phyloP scores from a whole-genome alignment of 2,797 vertebrate genomes.

The Sebastes hubbsi region DNA sequence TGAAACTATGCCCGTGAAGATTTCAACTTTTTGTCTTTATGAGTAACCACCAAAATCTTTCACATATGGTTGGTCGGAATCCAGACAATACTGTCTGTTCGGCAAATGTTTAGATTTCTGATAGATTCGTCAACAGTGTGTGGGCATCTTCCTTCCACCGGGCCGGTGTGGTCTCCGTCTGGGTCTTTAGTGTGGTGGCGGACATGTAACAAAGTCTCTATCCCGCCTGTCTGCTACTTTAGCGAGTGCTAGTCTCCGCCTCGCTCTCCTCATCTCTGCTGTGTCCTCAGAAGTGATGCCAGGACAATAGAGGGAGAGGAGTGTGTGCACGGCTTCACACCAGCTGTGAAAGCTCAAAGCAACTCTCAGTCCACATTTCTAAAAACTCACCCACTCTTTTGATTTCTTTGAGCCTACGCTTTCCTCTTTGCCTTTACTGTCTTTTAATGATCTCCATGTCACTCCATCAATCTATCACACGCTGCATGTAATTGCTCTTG shows the following conservation, averaged over 20 bases:
- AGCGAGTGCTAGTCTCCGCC: slow-evolving; percentile 59
- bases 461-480: slow-evolving; percentile 38
- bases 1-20: slow-evolving; percentile 49
- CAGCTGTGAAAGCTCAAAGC: slow-evolving; percentile 82
- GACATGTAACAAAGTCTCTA: slow-evolving; percentile 58
- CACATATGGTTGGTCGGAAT: slow-evolving; percentile 57
- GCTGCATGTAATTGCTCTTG: slow-evolving; percentile 5
- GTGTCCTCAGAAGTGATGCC: slow-evolving; percentile 78
- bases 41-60: slow-evolving; percentile 53
- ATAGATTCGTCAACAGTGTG: slow-evolving; percentile 64
- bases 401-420: slow-evolving; percentile 65
- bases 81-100: slow-evolving; percentile 45
- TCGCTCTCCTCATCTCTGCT: slow-evolving; percentile 54
- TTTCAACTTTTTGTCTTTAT: slow-evolving; percentile 45
- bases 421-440: slow-evolving; percentile 52
- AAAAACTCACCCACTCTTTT: slow-evolving; percentile 54
- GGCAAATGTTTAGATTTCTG: slow-evolving; percentile 55
- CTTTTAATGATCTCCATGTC: slow-evolving; percentile 56
- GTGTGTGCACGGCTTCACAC: slow-evolving; percentile 63
- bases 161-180: slow-evolving; percentile 50
- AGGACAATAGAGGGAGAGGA: slow-evolving; percentile 72
- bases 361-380: slow-evolving; percentile 63
- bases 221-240: slow-evolving; percentile 63
- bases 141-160: slow-evolving; percentile 70
- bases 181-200: slow-evolving; percentile 54